These are phyloP conservation scores for Coturnix japonica DNA, from an alignment of 2,113 vertebrate species.

Conservation along the genomic window DNA sequence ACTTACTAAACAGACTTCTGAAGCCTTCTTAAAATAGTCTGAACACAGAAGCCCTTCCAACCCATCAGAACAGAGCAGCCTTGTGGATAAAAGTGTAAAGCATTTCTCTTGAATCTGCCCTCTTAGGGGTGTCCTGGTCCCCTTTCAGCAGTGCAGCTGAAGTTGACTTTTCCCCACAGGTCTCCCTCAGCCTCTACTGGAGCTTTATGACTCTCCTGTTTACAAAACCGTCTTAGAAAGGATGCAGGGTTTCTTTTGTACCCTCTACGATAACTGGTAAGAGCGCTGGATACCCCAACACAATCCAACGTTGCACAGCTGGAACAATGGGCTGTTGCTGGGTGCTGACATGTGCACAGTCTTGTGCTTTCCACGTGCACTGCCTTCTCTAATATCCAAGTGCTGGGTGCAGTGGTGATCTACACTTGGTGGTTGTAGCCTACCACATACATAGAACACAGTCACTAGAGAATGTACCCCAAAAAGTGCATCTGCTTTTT, in stretches of 20 bases:
- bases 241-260: slow-evolving; percentile 94
- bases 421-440: background rate
- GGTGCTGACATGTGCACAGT: background rate
- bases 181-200: slow-evolving; percentile 85
- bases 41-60: background rate
- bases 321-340: background rate
- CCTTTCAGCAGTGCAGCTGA: background rate
- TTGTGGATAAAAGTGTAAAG: background rate
- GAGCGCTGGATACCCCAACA: background rate
- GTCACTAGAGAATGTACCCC: background rate
- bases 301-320: background rate
- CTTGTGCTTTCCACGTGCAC: background rate
- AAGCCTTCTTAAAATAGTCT: background rate
- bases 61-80: background rate
- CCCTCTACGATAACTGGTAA: slow-evolving; percentile 95
- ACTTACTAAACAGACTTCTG: background rate
- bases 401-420: background rate
- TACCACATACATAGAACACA: rapidly evolving
- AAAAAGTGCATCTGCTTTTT: background rate
- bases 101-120: background rate
- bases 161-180: slow-evolving; percentile 74
- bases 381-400: background rate
- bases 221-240: slow-evolving; percentile 88
- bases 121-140: background rate
- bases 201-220: slow-evolving; percentile 87